phyloP scores from a whole-genome alignment of 2,888 invertebrate species.

The Cosmorhoe ocellata region DNA sequence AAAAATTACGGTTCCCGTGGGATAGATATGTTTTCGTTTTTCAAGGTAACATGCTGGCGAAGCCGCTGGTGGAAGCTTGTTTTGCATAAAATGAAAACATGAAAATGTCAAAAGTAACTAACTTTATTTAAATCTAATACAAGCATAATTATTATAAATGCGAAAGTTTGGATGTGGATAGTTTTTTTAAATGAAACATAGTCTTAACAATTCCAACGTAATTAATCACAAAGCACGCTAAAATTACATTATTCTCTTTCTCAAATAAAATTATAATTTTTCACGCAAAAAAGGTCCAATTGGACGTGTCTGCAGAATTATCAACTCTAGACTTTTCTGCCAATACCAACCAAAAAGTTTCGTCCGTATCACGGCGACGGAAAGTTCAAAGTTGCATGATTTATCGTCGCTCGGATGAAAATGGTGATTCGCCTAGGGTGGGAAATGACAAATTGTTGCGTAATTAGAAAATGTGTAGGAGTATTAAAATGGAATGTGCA shows the following conservation, averaged over 20 bases:
- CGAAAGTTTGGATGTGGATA: too few species aligned
- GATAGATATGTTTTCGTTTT: too few species aligned
- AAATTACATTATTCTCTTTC: neutral
- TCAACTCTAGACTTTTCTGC: slow-evolving; percentile 2
- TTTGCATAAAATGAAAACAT: too few species aligned
- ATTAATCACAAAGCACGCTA: neutral
- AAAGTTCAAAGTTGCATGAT: slow-evolving; percentile 7
- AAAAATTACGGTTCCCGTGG: too few species aligned
- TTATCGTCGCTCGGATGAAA: slow-evolving; percentile 6
- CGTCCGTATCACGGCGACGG: neutral
- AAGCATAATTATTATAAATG: too few species aligned
- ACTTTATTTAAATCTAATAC: too few species aligned
- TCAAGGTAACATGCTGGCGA: too few species aligned
- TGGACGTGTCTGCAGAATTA: slow-evolving; percentile 10
- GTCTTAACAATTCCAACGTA: too few species aligned
- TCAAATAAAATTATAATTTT: neutral
- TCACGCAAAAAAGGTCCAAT: slow-evolving; percentile 2
- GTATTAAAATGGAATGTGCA: slow-evolving; percentile 35
- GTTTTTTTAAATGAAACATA: too few species aligned
- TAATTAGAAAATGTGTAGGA: slow-evolving; percentile 36
- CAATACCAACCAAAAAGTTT: neutral
- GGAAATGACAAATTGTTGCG: slow-evolving; percentile 36
- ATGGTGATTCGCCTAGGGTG: slow-evolving; percentile 24
- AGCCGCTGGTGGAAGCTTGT: too few species aligned
- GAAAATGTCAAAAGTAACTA: too few species aligned